A percentile compares a stretch with the other conserved stretches of the same genome.
These are phyloP conservation scores for Amia ocellicauda DNA, from an alignment of 2,113 vertebrate genomes.

Conservation along the genomic window DNA sequence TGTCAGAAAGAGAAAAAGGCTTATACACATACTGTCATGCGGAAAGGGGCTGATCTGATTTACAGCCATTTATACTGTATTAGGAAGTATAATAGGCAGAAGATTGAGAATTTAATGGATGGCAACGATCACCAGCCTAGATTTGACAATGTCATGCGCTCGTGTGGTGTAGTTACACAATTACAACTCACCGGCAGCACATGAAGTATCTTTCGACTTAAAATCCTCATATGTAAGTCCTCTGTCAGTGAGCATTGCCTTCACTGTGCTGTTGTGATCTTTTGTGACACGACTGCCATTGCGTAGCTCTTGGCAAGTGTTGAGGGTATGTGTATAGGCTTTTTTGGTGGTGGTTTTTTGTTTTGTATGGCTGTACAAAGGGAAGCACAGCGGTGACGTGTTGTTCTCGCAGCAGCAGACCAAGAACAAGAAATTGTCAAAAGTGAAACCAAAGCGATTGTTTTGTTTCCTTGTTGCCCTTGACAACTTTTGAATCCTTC, in stretches of 20 bases:
- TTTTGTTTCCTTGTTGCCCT: conserved; percentile 4
- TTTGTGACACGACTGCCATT: conserved; percentile 38
- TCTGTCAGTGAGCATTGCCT: too few species aligned
- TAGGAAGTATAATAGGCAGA: conserved; percentile 21
- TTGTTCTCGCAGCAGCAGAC: not conserved
- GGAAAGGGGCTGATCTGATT: too few species aligned
- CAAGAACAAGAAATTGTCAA: not conserved
- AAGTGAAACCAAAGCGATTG: conserved; percentile 20
- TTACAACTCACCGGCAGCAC: too few species aligned
- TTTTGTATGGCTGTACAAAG: conserved; percentile 21
- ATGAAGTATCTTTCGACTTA: too few species aligned
- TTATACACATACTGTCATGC: conserved; percentile 35
- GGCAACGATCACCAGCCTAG: conserved; percentile 50
- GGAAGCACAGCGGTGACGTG: not conserved
- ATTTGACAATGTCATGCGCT: conserved; percentile 63
- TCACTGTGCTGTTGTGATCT: conserved; percentile 18
- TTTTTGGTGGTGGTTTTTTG: conserved; percentile 25
- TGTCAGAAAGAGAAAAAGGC: conserved; percentile 22
- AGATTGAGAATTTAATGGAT: conserved; percentile 37
- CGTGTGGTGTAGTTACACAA: too few species aligned
- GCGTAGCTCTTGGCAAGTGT: conserved; percentile 23
- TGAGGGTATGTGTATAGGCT: conserved; percentile 12
- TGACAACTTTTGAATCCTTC: conserved; percentile 5
- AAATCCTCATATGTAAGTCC: too few species aligned
- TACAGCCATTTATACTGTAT: too few species aligned